Evolutionary conservation across 2,797 vertebrate species (phyloP), one percentile per base, ranked within the genome.

Genomic region (Fistularia commersonii): DNA sequence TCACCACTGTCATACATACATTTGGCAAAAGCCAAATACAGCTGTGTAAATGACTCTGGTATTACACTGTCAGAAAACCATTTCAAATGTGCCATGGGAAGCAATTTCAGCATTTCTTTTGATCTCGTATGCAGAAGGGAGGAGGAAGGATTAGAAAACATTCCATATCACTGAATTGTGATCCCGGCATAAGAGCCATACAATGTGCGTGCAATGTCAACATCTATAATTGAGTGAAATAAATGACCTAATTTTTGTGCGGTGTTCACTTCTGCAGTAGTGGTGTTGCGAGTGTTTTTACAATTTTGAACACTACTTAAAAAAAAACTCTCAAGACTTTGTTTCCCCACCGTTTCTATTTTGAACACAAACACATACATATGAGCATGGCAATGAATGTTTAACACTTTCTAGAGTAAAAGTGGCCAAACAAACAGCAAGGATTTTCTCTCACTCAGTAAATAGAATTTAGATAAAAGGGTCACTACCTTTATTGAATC

Each of bases 21-120:
- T 34, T 7, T 32, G n/a, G 57, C 39, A 11, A 54, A 70, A 70
- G 44, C 54, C 50, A 65, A 76, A 83, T 61, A 65, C 63, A 64
- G 57, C 67, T 9, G 55, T 44, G 45, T 73, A 77, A 75, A 83
- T 82, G 47, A 72, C 74, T 73, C 71, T 69, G 63, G 69, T 58
- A 73, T 79, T 73, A 67, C 56, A 45, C 69, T 62, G 65, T 77
- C 73, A 69, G 67, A 76, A 71, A 74, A 71, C 49, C 63, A 60
- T 79, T 74, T 74, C 52, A 65, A 78, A 81, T 70, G 58, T 71
- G 66, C 76, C 79, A 77, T 49, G 58, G 66, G 80, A 82, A 78
- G 75, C 77, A 67, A 81, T 73, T 72, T 72, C 55, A 60, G 55
- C 59, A 7, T 76, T 82, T 62, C 59, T 72, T 86, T 87, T 84